Evolutionary conservation across 2,113 vertebrate genomes (phyloP).

Genomic region (Zosterops borbonicus): DNA sequence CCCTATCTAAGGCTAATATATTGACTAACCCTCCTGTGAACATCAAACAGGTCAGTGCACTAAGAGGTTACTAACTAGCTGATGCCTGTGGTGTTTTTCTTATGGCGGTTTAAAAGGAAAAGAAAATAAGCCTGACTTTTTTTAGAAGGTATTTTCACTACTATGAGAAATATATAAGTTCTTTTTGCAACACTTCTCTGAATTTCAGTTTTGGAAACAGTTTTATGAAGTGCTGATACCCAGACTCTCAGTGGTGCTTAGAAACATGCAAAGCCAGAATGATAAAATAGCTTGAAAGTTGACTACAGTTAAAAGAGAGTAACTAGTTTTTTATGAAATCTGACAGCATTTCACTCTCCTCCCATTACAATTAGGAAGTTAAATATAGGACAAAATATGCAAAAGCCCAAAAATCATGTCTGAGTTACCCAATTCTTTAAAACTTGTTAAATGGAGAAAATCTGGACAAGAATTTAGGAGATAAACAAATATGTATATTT

Average conservation of each 20-base stretch:
- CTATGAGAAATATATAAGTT: neutral
- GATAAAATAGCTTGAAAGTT: neutral
- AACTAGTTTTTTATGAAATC: neutral
- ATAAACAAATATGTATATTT: neutral
- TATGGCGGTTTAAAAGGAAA: neutral
- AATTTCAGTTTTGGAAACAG: neutral
- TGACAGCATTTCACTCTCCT: neutral
- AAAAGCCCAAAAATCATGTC: neutral
- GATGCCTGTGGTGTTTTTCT: constrained; percentile 26
- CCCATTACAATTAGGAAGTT: neutral
- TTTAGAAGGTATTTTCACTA: neutral
- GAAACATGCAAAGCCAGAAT: neutral
- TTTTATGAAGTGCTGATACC: neutral
- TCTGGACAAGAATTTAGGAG: neutral
- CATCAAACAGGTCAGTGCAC: constrained; percentile 20
- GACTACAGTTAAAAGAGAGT: neutral
- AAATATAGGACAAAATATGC: neutral
- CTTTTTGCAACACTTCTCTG: constrained; percentile 3
- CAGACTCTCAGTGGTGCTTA: neutral
- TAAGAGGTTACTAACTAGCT: constrained; percentile 18
- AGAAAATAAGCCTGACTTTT: neutral
- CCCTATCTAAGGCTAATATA: neutral
- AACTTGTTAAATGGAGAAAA: neutral
- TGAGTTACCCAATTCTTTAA: neutral
- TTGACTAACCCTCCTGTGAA: constrained; percentile 37